phyloP scores from a whole-genome alignment of 2,888 invertebrate genomes.

The Drosophila tanythrix region DNA sequence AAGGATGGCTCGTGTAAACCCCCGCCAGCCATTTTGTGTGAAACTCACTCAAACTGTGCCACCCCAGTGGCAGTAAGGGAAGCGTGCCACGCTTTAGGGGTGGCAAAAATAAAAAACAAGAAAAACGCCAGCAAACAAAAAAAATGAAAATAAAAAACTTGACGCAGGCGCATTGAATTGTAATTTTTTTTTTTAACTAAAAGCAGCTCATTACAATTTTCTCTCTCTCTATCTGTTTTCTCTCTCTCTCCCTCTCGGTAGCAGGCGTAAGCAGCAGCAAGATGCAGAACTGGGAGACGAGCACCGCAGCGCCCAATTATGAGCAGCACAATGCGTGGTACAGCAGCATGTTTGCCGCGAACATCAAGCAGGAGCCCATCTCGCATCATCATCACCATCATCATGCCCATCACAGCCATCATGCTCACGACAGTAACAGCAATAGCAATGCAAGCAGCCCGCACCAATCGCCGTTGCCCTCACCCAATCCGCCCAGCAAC shows the following conservation, averaged over 20 bases:
- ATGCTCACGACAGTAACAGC: slow-evolving; percentile 42
- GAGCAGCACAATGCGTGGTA: slow-evolving; percentile 84
- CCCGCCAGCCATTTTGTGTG: slow-evolving; percentile 52
- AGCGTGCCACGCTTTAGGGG: slow-evolving; percentile 66
- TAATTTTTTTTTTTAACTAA: slow-evolving; percentile 8
- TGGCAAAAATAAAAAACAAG: slow-evolving; percentile 65
- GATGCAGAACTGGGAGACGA: slow-evolving; percentile 85
- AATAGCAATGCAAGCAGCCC: slow-evolving; percentile 68
- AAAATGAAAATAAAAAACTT: slow-evolving; percentile 59
- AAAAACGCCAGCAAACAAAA: slow-evolving; percentile 32
- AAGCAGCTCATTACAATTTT: slow-evolving; percentile 18
- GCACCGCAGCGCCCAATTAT: slow-evolving; percentile 81
- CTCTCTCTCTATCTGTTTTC: slow-evolving; percentile 18
- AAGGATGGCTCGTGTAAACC: slow-evolving; percentile 2
- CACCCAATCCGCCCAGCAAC: slow-evolving; percentile 51
- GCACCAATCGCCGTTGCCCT: slow-evolving; percentile 59
- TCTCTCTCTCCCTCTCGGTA: slow-evolving; percentile 9
- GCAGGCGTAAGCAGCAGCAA: slow-evolving; percentile 57
- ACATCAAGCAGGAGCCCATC: slow-evolving; percentile 83
- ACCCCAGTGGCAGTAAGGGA: slow-evolving; percentile 21
- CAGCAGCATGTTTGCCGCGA: slow-evolving; percentile 82
- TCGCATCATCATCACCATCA: slow-evolving; percentile 55
- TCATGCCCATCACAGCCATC: slow-evolving; percentile 37
- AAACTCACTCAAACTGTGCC: slow-evolving; percentile 68
- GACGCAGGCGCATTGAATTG: slow-evolving; percentile 79